These are phyloP conservation scores for Ara ararauna DNA, from an alignment of 2,797 vertebrate species.

Conservation along the genomic window DNA sequence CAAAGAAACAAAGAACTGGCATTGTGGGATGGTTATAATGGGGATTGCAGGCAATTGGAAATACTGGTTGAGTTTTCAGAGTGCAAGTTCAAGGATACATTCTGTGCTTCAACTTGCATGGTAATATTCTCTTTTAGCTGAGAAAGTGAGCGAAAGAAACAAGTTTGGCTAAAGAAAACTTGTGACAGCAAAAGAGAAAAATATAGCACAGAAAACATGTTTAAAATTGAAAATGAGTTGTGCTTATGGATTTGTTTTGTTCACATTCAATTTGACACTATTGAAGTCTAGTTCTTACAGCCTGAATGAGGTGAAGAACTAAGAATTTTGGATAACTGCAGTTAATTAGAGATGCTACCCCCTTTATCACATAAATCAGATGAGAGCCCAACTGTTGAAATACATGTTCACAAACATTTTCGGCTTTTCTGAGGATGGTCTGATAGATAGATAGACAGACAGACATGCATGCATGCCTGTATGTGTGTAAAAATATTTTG, in stretches of 20 bases:
- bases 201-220: neutral
- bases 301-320: neutral
- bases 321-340: neutral
- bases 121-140: neutral
- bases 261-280: neutral
- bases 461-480: neutral
- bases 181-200: neutral
- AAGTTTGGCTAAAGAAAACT: neutral
- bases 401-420: neutral
- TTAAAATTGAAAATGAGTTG: neutral
- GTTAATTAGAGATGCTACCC: neutral
- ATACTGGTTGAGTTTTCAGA: neutral
- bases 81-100: neutral
- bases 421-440: neutral
- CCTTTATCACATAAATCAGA: neutral
- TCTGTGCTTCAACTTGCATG: neutral
- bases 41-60: neutral
- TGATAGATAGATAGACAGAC: neutral
- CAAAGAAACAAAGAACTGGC: neutral
- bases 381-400: neutral
- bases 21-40: neutral
- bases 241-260: neutral
- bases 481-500: neutral
- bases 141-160: neutral
- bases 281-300: neutral